These are phyloP conservation scores for Glossophaga mutica DNA, from an alignment of 2,797 vertebrate genomes.

Conservation along the genomic window DNA sequence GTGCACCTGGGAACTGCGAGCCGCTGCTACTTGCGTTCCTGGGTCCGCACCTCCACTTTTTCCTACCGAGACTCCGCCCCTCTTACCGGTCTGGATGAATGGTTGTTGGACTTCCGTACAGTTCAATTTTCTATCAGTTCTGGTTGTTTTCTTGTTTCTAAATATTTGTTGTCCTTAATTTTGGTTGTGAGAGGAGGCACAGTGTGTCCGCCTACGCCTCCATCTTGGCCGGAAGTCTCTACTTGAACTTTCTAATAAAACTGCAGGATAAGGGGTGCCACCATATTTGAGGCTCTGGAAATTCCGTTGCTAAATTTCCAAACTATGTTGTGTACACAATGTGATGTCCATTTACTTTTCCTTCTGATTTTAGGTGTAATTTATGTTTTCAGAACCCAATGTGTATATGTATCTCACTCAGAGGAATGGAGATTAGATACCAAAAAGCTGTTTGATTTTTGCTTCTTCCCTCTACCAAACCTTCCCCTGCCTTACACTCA, in stretches of 20 bases:
- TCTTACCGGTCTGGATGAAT: no score
- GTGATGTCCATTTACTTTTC: neutral
- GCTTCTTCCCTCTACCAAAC: neutral
- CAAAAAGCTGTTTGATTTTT: conserved; percentile 17
- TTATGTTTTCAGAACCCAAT: neutral
- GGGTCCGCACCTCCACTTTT: no score
- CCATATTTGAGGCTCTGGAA: neutral
- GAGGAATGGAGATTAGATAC: neutral
- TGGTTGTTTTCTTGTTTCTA: no score
- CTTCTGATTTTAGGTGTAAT: conserved; percentile 42
- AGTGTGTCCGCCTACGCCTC: no score
- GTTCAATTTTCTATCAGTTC: no score
- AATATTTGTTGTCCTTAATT: no score
- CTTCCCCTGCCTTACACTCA: neutral
- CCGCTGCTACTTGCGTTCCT: no score
- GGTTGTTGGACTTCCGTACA: no score
- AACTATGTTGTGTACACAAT: neutral
- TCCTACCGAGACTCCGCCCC: no score
- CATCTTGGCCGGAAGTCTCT: no score
- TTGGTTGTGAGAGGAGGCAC: no score
- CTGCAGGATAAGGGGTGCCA: neutral
- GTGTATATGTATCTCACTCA: neutral
- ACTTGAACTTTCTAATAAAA: conserved; percentile 47
- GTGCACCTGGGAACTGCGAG: no score
- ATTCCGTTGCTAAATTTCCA: conserved; percentile 41